Evolutionary conservation across 2,888 invertebrate species (phyloP).

Genomic region (Drosophila helvetica): DNA sequence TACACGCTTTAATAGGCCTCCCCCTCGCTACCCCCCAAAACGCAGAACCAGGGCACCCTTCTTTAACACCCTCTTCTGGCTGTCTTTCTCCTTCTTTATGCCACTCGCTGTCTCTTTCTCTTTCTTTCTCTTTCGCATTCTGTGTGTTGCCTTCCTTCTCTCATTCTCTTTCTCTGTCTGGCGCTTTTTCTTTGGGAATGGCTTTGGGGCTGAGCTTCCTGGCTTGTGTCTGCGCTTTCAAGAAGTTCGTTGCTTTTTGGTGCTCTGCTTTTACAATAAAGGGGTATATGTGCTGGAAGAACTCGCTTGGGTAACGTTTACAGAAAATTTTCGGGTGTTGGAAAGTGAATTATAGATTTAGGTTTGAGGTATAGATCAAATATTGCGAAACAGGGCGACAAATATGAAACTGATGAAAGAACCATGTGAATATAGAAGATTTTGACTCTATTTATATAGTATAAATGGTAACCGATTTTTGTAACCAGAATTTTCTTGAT

Average conservation of each 20-base stretch:
- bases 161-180: slow-evolving; percentile 5
- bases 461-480: too few species aligned
- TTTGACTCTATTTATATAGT: too few species aligned
- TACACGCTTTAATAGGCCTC: slow-evolving; percentile 76
- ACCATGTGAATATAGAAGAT: too few species aligned
- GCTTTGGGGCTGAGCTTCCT: slow-evolving; percentile 48
- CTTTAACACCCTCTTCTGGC: slow-evolving; percentile 5
- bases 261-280: slow-evolving; percentile 32
- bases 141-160: slow-evolving; percentile 20
- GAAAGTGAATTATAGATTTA: neutral
- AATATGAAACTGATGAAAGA: too few species aligned
- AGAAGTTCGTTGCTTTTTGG: slow-evolving; percentile 50
- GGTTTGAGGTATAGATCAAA: too few species aligned
- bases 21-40: neutral
- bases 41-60: neutral
- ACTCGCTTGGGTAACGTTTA: neutral
- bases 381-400: too few species aligned
- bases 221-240: slow-evolving; percentile 58
- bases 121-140: neutral
- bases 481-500: too few species aligned
- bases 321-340: neutral
- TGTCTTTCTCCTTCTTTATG: slow-evolving; percentile 8
- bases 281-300: neutral
- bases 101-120: slow-evolving; percentile 12
- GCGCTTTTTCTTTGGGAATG: slow-evolving; percentile 38